These are phyloP conservation scores for Elmis aenea DNA, from an alignment of 2,888 invertebrate species.

Conservation along the genomic window DNA sequence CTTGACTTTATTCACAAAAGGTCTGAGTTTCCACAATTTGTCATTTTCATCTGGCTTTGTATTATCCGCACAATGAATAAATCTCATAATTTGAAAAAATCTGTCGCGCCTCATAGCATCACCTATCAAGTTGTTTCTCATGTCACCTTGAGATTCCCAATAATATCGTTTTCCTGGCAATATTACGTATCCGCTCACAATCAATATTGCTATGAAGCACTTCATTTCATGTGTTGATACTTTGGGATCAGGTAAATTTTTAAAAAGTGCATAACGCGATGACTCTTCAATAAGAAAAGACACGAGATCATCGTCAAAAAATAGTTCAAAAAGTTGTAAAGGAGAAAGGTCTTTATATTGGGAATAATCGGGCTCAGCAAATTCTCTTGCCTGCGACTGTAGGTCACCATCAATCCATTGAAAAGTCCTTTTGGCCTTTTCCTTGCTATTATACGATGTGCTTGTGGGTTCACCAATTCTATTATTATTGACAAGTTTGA, in stretches of 20 bases:
- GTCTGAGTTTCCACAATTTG: slow-evolving; percentile 19
- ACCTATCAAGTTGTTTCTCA: slow-evolving; percentile 9
- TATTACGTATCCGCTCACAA: slow-evolving; percentile 21
- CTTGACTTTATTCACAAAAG: slow-evolving; percentile 14
- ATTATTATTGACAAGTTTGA: slow-evolving; percentile 1
- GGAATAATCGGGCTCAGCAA: too few relatives aligned
- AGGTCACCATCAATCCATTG: too few relatives aligned
- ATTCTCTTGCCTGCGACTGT: too few relatives aligned
- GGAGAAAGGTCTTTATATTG: too few relatives aligned
- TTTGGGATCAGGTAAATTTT: slow-evolving; percentile 15
- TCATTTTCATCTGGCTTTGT: slow-evolving; percentile 9
- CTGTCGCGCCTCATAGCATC: slow-evolving; percentile 10
- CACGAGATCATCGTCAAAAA: slow-evolving; percentile 10
- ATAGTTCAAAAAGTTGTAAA: slow-evolving; percentile 12
- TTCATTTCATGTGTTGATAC: slow-evolving; percentile 16
- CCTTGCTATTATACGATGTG: too few relatives aligned
- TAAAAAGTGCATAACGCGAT: slow-evolving; percentile 19
- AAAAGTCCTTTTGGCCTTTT: too few relatives aligned
- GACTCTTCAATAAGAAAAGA: slow-evolving; percentile 8
- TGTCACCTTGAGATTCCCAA: too few relatives aligned
- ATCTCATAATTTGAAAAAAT: slow-evolving; percentile 15
- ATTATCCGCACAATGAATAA: slow-evolving; percentile 18
- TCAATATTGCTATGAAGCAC: slow-evolving; percentile 20
- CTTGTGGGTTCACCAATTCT: slow-evolving; percentile 2
- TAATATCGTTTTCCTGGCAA: too few relatives aligned